Conservation (phyloP, 1,140 invertebrate genomes). For the Magallana gigas region DNA sequence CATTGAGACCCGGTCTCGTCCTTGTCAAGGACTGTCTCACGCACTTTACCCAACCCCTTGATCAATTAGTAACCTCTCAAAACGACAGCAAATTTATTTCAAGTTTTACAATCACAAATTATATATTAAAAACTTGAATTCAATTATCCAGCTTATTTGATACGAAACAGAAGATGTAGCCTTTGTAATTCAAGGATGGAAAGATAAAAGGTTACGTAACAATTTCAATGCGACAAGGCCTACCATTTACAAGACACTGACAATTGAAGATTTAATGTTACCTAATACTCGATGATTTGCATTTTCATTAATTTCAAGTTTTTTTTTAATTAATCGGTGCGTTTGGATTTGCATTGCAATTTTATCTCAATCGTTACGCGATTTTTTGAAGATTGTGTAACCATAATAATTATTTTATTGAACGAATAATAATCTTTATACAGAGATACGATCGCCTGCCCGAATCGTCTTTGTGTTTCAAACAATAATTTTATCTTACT, state of each 20-base stretch:
- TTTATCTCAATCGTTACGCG: neutral
- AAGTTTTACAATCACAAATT: neutral
- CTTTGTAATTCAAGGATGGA: neutral
- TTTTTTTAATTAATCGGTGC: neutral
- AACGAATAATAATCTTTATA: neutral
- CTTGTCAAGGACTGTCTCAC: no score
- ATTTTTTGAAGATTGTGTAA: neutral
- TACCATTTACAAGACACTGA: no score
- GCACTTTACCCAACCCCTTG: neutral
- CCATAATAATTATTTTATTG: neutral
- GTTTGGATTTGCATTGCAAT: neutral
- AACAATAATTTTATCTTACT: neutral
- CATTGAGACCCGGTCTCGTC: no score
- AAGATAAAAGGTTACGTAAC: neutral
- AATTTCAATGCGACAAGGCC: neutral
- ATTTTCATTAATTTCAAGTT: neutral
- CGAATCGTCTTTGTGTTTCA: neutral
- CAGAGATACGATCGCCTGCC: neutral
- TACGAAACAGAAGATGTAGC: neutral
- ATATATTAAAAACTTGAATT: neutral
- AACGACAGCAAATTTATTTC: neutral
- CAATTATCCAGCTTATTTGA: neutral
- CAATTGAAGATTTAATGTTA: neutral
- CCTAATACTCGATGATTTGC: neutral
- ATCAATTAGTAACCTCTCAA: slow-evolving; percentile 5